These are phyloP conservation scores for Micropoecilia bifurca DNA, from an alignment of 2,797 vertebrate genomes.

Conservation along the genomic window DNA sequence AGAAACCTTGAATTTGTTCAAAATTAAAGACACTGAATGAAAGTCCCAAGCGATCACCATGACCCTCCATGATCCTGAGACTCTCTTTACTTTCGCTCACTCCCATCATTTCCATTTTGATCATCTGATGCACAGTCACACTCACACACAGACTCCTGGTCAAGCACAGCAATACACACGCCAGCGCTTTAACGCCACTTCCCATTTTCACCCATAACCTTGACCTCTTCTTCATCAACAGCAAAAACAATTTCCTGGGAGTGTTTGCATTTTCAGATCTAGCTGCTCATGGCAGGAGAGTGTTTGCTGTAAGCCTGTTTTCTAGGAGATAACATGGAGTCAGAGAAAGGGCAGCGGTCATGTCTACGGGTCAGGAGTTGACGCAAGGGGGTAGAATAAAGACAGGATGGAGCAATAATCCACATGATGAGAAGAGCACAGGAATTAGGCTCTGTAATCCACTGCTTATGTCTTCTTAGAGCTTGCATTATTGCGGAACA, in stretches of 20 bases:
- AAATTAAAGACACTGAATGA: slow-evolving; percentile 41
- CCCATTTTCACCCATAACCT: slow-evolving; percentile 51
- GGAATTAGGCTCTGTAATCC: slow-evolving; percentile 67
- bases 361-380: slow-evolving; percentile 60
- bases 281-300: slow-evolving; percentile 47
- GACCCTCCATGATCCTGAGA: slow-evolving; percentile 48
- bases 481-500: slow-evolving; percentile 21
- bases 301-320: slow-evolving; percentile 68
- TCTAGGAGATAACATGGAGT: slow-evolving; percentile 60
- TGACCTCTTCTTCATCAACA: slow-evolving; percentile 61
- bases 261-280: slow-evolving; percentile 63
- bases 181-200: slow-evolving; percentile 18
- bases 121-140: slow-evolving; percentile 9
- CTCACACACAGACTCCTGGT: slow-evolving; percentile 20
- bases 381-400: slow-evolving; percentile 53
- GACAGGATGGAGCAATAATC: slow-evolving; percentile 69
- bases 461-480: slow-evolving; percentile 52
- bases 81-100: slow-evolving; percentile 20
- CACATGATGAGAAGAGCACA: slow-evolving; percentile 72
- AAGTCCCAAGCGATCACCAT: slow-evolving; percentile 58
- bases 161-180: slow-evolving; percentile 21
- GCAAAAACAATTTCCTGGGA: slow-evolving; percentile 59
- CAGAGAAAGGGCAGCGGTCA: slow-evolving; percentile 55
- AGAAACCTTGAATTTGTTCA: slow-evolving; percentile 11
- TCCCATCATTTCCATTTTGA: slow-evolving; percentile 24